phyloP scores from a whole-genome alignment of 1,140 invertebrate genomes.

The Eumaeus atala region DNA sequence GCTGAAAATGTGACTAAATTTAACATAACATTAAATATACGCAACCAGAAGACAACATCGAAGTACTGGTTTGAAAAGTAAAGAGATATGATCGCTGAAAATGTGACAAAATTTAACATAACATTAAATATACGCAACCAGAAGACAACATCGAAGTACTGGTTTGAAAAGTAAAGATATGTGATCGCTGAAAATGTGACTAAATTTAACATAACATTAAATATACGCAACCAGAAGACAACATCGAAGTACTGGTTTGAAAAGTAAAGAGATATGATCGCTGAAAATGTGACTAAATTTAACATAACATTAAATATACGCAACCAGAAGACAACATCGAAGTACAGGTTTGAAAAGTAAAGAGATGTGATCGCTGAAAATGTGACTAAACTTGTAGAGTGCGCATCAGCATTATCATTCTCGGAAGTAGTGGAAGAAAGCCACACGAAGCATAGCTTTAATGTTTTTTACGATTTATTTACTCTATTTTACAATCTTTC shows the following conservation, averaged over 20 bases:
- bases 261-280: not conserved
- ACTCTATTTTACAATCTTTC: slow-evolving; percentile 14
- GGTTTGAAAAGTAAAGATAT: slow-evolving; percentile 4
- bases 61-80: slow-evolving; percentile 7
- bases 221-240: not conserved
- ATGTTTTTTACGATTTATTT: slow-evolving; percentile 6
- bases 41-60: not conserved
- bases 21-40: slow-evolving; percentile 2
- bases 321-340: not conserved
- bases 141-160: not conserved
- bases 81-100: slow-evolving; percentile 2
- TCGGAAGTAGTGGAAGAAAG: slow-evolving; percentile 3
- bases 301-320: slow-evolving; percentile 1
- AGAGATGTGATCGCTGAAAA: slow-evolving; percentile 5
- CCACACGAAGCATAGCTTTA: slow-evolving; percentile 8
- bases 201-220: slow-evolving; percentile 7
- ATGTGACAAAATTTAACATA: slow-evolving; percentile 8
- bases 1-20: slow-evolving; percentile 7
- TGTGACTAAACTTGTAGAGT: slow-evolving; percentile 4
- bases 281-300: slow-evolving; percentile 4
- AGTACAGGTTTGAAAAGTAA: slow-evolving; percentile 3
- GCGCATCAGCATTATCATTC: slow-evolving; percentile 5
- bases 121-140: slow-evolving; percentile 1
- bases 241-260: slow-evolving; percentile 6
- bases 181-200: not conserved